Conservation (phyloP, 2,888 invertebrate genomes). For the Tetheella fluctuosa region DNA sequence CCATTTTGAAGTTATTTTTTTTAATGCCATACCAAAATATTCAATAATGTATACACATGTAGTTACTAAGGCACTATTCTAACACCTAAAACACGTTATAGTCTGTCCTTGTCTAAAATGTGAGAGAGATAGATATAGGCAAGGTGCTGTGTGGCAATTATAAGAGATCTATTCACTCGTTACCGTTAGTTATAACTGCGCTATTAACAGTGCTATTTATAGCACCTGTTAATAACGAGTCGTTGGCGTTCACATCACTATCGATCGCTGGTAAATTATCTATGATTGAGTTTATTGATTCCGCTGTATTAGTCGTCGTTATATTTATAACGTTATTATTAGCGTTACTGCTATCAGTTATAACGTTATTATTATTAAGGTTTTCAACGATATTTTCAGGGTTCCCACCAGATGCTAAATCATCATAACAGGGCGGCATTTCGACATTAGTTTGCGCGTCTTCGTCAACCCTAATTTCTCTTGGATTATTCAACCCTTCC, state of each 20-base stretch:
- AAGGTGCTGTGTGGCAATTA: slow-evolving; percentile 4
- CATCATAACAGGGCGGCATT: slow-evolving; percentile 75
- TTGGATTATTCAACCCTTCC: slow-evolving; percentile 47
- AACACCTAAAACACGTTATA: not conserved
- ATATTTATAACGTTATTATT: slow-evolving; percentile 21
- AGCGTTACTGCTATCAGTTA: slow-evolving; percentile 16
- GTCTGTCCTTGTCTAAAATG: not conserved
- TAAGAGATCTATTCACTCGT: not conserved
- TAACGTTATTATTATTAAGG: slow-evolving; percentile 27
- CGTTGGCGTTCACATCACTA: slow-evolving; percentile 72
- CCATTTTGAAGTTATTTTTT: not conserved
- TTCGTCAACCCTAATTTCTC: slow-evolving; percentile 46
- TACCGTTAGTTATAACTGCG: not conserved
- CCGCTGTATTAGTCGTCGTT: slow-evolving; percentile 21
- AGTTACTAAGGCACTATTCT: not conserved
- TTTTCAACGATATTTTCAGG: slow-evolving; percentile 17
- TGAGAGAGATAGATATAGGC: slow-evolving; percentile 3
- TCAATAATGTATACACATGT: not conserved
- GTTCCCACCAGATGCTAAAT: slow-evolving; percentile 41
- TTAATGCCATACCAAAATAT: not conserved
- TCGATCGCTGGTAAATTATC: slow-evolving; percentile 75
- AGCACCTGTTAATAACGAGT: slow-evolving; percentile 24
- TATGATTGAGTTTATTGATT: slow-evolving; percentile 61
- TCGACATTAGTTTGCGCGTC: slow-evolving; percentile 66
- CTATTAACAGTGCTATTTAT: not conserved